Base-by-base conservation (phyloP, 2,888 invertebrate genomes). In the Athripsodes cinereus region DNA sequence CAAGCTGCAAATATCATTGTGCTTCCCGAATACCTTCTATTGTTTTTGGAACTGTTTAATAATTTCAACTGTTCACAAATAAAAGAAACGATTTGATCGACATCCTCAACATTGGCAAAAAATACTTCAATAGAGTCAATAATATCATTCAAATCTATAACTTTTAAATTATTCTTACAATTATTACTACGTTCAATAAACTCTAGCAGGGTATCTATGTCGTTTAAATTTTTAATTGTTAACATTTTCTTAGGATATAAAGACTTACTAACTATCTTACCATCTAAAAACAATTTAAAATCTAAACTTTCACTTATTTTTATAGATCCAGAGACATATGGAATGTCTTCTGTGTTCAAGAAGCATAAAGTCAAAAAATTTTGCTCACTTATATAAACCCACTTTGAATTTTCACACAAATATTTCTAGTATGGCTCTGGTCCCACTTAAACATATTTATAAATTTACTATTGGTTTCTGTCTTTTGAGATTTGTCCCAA, bases 191-290 rank as follows among this genome's bases (percentile, higher is more conserved):
- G 5, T 20, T 48, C 48, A 48, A 48, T 48, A 20, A 11, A 48
- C 2, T 48, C 48, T 16, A 48, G 13, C 10, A 48, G 18, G 2
- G 48, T 18, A 48, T 48, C 48, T 13, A 48, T 11, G 13, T 48
- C 48, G 18, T 48, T 21, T 20, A 48, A 48, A 21, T 48, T 13
- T 18, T 48, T 16, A 19, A 48, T 48, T 11, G 6, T 10, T 19
- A 13, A 19, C 2, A 19, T 48, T 8, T 48, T 48, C 6, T 48
- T 48, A 2, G 48, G 48, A 48, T 48, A 18, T 13, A 48, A 21
- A 48, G 48, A 19, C 48, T 48, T 48, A 48, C 48, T 48, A 3
- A 48, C 18, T 48, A 48, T 48, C 48, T 48, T 48, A 48, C 20
- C 48, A 48, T 48, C 48, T 48, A 48, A 11, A 48, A 11, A 48